These are phyloP conservation scores for Lophura swinhoii DNA, from an alignment of 2,797 vertebrate genomes.

Conservation along the genomic window DNA sequence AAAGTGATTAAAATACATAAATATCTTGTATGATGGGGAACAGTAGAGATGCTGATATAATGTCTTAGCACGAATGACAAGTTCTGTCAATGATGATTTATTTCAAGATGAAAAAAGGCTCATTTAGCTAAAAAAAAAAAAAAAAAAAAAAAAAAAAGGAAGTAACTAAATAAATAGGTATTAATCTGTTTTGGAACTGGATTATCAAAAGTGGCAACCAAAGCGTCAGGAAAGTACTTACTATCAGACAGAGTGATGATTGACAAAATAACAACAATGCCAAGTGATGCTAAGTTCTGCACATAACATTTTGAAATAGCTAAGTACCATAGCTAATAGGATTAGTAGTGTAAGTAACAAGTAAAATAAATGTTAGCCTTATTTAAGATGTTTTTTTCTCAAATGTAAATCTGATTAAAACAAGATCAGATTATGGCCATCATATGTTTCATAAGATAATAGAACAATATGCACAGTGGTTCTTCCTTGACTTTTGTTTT, in stretches of 20 bases:
- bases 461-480: background rate
- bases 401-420: background rate
- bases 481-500: background rate
- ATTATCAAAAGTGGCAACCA: background rate
- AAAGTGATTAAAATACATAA: background rate
- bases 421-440: background rate
- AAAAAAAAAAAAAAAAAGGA: background rate
- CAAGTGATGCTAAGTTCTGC: background rate
- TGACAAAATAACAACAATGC: background rate
- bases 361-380: background rate
- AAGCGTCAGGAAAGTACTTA: accelerated
- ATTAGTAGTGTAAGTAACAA: background rate
- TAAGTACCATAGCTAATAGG: background rate
- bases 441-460: background rate
- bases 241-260: background rate
- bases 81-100: background rate
- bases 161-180: background rate
- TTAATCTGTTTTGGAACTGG: background rate
- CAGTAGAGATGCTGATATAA: background rate
- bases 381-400: background rate
- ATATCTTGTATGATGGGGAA: background rate
- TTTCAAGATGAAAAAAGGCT: background rate
- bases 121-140: background rate
- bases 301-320: background rate
- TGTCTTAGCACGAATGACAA: background rate